Base-by-base conservation (phyloP, 2,113 vertebrate species). In the Mixornis gularis region DNA sequence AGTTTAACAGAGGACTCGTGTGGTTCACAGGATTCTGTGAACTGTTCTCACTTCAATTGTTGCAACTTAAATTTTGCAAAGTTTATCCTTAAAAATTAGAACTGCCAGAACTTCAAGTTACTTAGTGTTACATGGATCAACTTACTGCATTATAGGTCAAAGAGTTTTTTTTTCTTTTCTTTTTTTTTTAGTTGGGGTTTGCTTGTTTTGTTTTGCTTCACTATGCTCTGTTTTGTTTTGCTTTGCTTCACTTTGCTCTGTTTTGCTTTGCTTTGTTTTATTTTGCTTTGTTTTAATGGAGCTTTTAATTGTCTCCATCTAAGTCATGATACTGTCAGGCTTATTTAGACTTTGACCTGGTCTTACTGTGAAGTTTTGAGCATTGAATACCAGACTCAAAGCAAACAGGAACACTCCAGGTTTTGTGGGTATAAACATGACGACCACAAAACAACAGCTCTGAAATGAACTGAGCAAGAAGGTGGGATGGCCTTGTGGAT, bases 121-220 rank as follows among this genome's bases (percentile, higher is more conserved):
- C 13, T 83, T 17, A 32, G 25, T 70, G 55, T 81, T 71, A 48
- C 0, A 0, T 51, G n/a, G 3, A 55, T 59, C 15, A 44, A 4
- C 60, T 76, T 79, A 13, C 17, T 73, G 41, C 17, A 72, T 77
- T 83, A 73, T 7, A 24, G 22, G 10, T 34, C 24, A 40, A 36
- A 34, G 25, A 1, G 43, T 4, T 7, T 5, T 14, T 55, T 4
- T 7, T 5, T 14, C 4, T 43, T 43, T 4, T 9, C 9, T 24
- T 19, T 38, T 46, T 53, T 6, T 7, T 8, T 14, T 49, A 4
- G 20, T 46, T 46, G 44, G 10, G 20, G 10, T 46, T 46, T 46
- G 44, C 44, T 46, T 46, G 46, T 6, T 46, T 46, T 46, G 20
- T 22, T 46, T 46, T 12, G 21, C 21, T 48, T 12, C 11, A 13